phyloP scores from a whole-genome alignment of 1,140 invertebrate species.

The Microplitis demolitor region DNA sequence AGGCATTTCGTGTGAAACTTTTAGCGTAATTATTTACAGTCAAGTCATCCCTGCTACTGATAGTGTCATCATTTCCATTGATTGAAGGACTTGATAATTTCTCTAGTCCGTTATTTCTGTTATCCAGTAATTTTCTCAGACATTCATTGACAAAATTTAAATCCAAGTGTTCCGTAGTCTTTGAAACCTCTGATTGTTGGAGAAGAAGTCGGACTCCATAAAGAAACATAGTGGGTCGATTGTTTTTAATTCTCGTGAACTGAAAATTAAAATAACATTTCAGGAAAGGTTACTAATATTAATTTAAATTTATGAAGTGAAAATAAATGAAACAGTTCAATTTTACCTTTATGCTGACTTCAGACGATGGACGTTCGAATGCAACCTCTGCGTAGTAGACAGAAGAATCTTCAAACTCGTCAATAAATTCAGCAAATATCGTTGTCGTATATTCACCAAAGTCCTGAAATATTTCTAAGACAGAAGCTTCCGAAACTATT shows the following conservation, averaged over 20 bases:
- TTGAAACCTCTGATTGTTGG: conserved; percentile 36
- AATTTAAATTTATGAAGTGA: not conserved
- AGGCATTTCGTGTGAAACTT: not conserved
- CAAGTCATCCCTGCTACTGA: not conserved
- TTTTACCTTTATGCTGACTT: conserved; percentile 57
- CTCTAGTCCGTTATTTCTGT: conserved; percentile 26
- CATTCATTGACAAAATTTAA: conserved; percentile 46
- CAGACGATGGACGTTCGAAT: conserved; percentile 48
- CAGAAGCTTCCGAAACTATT: conserved; percentile 54
- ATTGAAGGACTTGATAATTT: conserved; percentile 13
- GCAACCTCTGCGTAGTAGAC: conserved; percentile 49
- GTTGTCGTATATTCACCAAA: conserved; percentile 57
- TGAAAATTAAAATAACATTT: conserved; percentile 37
- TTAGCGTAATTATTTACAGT: conserved; percentile 13
- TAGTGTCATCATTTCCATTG: no score
- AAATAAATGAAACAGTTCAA: not conserved
- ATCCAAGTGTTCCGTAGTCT: conserved; percentile 36
- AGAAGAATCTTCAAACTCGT: conserved; percentile 53
- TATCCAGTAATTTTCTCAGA: conserved; percentile 32
- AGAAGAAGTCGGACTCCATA: conserved; percentile 56
- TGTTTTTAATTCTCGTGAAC: conserved; percentile 56
- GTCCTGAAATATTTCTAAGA: conserved; percentile 59
- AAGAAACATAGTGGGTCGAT: conserved; percentile 50
- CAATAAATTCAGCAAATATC: conserved; percentile 52
- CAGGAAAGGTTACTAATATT: not conserved